phyloP scores from a whole-genome alignment of 2,888 invertebrate species.

The Trichopria drosophilae region DNA sequence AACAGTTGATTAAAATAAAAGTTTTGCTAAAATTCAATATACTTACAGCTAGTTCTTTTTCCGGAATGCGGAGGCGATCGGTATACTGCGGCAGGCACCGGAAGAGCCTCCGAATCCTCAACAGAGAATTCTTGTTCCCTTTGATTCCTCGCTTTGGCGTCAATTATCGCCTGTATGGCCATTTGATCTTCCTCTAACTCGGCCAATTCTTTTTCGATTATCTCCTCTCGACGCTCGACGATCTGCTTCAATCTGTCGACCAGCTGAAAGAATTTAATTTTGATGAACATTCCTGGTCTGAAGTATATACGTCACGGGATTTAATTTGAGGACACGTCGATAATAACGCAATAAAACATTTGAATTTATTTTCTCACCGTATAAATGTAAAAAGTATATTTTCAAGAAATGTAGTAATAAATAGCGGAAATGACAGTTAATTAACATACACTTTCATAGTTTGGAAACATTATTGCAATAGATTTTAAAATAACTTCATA shows the following conservation, averaged over 20 bases:
- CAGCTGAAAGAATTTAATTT: too few relatives aligned
- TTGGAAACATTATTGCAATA: too few relatives aligned
- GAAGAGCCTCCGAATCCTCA: conserved; percentile 46
- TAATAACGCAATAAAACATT: too few relatives aligned
- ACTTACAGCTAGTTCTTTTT: conserved; percentile 52
- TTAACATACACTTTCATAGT: too few relatives aligned
- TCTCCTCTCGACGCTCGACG: conserved; percentile 42
- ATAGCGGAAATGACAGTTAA: too few relatives aligned
- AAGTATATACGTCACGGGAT: too few relatives aligned
- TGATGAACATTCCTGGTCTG: too few relatives aligned
- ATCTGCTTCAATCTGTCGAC: conserved; percentile 45
- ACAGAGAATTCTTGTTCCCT: conserved; percentile 36
- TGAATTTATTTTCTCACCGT: too few relatives aligned
- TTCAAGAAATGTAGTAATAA: not conserved
- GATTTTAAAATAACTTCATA: not conserved
- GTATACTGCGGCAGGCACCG: conserved; percentile 46
- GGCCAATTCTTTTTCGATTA: conserved; percentile 43
- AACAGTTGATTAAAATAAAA: too few relatives aligned
- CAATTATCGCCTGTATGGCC: conserved; percentile 45
- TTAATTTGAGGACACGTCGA: too few relatives aligned
- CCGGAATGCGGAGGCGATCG: conserved; percentile 42
- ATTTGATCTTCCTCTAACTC: conserved; percentile 47
- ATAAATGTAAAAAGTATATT: conserved; percentile 29
- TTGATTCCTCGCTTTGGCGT: conserved; percentile 39
- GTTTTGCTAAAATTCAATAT: too few relatives aligned